phyloP scores from a whole-genome alignment of 2,113 vertebrate species.

The Chaenogobius annularis region DNA sequence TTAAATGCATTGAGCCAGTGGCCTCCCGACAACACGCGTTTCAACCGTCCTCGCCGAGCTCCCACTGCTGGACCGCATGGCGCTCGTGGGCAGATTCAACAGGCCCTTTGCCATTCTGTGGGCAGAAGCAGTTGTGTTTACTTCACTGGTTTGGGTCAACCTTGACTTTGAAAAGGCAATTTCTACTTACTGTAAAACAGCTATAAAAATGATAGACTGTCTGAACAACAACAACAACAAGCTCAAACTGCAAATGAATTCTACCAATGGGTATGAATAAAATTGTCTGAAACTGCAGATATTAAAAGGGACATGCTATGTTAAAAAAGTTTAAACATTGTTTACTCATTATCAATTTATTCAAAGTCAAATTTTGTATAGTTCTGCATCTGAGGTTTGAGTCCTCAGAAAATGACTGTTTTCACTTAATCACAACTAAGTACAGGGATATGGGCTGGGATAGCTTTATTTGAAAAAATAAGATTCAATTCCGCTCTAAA shows the following conservation, averaged over 20 bases:
- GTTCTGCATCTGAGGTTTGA: too few relatives aligned
- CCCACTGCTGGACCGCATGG: background rate
- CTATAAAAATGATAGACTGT: background rate
- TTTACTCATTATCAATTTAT: too few relatives aligned
- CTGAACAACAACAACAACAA: background rate
- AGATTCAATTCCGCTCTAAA: too few relatives aligned
- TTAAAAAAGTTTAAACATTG: too few relatives aligned
- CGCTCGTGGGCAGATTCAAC: background rate
- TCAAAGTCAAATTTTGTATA: too few relatives aligned
- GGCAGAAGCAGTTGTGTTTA: background rate
- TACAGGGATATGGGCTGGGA: too few relatives aligned
- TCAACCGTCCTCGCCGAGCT: background rate
- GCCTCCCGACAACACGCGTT: background rate
- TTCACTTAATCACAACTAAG: too few relatives aligned
- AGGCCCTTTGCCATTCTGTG: background rate
- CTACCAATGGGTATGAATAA: background rate
- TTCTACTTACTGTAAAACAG: background rate
- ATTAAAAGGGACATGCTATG: too few relatives aligned
- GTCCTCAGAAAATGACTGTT: too few relatives aligned
- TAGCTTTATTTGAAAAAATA: too few relatives aligned
- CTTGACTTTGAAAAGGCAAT: background rate
- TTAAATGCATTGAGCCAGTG: background rate
- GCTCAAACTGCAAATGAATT: background rate
- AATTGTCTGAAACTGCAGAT: too few relatives aligned
- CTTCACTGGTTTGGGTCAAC: background rate